Conservation (phyloP, 2,113 vertebrate species). For the Menura novaehollandiae region DNA sequence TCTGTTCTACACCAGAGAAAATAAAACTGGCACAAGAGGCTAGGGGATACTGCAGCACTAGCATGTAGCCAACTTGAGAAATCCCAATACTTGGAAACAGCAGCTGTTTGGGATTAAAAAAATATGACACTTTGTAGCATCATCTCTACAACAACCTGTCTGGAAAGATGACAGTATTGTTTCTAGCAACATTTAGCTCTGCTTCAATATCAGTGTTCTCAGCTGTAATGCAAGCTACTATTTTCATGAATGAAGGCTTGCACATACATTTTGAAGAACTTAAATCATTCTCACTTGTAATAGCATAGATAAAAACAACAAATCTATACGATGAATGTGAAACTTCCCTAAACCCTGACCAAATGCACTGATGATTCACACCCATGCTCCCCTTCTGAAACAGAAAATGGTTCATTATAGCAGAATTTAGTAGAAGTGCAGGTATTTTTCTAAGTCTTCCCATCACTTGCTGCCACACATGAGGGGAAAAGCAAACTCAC, state of each 20-base stretch:
- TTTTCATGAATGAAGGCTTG: background rate
- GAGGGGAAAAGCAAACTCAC: background rate
- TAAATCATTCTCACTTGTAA: background rate
- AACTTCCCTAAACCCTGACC: background rate
- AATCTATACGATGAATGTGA: accelerated
- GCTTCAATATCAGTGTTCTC: background rate
- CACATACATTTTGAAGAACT: background rate
- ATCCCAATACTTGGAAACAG: background rate
- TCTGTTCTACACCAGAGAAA: slow-evolving; percentile 10
- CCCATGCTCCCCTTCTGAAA: background rate
- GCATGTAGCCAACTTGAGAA: background rate
- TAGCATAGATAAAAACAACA: background rate
- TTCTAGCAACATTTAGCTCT: background rate
- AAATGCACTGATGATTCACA: background rate
- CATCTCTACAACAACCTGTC: background rate
- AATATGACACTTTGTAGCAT: background rate
- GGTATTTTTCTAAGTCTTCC: background rate
- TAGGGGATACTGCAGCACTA: slow-evolving; percentile 16
- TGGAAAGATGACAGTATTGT: background rate
- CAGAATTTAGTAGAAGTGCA: background rate
- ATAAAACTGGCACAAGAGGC: slow-evolving; percentile 42
- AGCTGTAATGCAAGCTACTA: background rate
- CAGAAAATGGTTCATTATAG: background rate
- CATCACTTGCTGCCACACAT: accelerated
- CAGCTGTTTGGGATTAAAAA: background rate